Base-by-base conservation (phyloP, 2,797 vertebrate genomes). In the Pantherophis vulpinus region DNA sequence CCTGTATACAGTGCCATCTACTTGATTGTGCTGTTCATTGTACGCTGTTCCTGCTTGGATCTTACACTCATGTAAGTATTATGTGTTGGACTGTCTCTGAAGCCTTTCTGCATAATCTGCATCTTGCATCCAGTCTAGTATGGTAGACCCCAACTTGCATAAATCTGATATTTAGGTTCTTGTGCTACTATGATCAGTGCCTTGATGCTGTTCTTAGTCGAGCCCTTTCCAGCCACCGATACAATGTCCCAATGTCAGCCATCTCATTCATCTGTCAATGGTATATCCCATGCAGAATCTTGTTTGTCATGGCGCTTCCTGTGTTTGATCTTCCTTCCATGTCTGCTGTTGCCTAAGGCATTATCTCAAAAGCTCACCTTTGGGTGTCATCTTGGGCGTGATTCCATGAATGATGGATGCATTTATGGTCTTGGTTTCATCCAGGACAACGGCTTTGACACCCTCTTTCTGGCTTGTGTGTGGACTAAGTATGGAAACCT, bases 351-450 rank as follows among this genome's bases (percentile, higher is more conserved):
- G 29, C 63, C 63, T 66, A 29, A 66, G 13, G 13, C 5, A n/a
- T 16, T 66, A 29, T n/a, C 66, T 70, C n/a, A 70, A 32, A 27
- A 63, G 14, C 6, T 70, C n/a, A 70, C 32, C n/a, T 70, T 70
- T 70, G 66, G 14, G 2, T 70, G 13, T 14, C n/a, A 70, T 16
- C n/a, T 18, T 32, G n/a, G n/a, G 6, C 0, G 0, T n/a, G n/a
- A 70, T 70, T 6, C 66, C n/a, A 32, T 32, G 66, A 70, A 32
- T 70, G n/a, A 70, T 70, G n/a, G n/a, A 70, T 0, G 14, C n/a
- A 70, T 70, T 70, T 14, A 70, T 32, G n/a, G 2, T 70, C 63
- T 66, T n/a, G 63, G 29, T n/a, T 66, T 66, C 29, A n/a, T n/a
- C 2, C 29, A 66, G 63, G 29, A 66, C 4, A 66, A 5, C 0